These are phyloP conservation scores for Anthrax anthrax DNA, from an alignment of 2,888 invertebrate genomes.

Conservation along the genomic window DNA sequence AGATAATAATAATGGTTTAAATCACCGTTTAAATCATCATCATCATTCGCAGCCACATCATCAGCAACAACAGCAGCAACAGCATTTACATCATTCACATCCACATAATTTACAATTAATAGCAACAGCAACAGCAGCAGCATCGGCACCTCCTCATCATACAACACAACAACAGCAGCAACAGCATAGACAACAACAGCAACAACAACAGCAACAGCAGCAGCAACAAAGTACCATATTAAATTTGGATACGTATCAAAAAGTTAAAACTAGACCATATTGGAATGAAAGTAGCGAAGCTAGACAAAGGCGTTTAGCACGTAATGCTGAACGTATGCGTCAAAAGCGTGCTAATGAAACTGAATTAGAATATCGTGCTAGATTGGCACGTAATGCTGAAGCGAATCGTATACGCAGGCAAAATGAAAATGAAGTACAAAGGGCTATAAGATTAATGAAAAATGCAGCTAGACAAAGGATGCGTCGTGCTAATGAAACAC, in stretches of 20 bases:
- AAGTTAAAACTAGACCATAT: slow-evolving; percentile 22
- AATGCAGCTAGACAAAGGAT: slow-evolving; percentile 32
- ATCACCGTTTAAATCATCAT: no score
- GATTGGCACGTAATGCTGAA: slow-evolving; percentile 33
- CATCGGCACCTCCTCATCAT: not conserved
- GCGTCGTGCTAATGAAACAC: slow-evolving; percentile 31
- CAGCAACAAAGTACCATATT: slow-evolving; percentile 10
- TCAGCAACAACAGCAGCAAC: not conserved
- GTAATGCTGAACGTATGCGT: slow-evolving; percentile 34
- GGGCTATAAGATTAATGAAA: slow-evolving; percentile 34
- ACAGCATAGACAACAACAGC: not conserved
- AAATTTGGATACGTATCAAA: slow-evolving; percentile 16
- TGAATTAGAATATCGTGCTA: slow-evolving; percentile 28
- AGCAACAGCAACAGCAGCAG: not conserved
- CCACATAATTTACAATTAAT: not conserved
- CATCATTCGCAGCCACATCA: not conserved
- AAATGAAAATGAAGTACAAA: slow-evolving; percentile 34
- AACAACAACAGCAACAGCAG: not conserved
- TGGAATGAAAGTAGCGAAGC: slow-evolving; percentile 35
- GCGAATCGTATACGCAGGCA: slow-evolving; percentile 33
- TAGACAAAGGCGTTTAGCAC: slow-evolving; percentile 28
- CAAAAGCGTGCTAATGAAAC: slow-evolving; percentile 32
- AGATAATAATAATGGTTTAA: no score
- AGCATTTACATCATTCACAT: no score
- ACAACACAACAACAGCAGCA: not conserved